Percentiles rank a stretch among this genome's conserved stretches.
phyloP scores from a whole-genome alignment of 2,888 invertebrate species.

The Pterostichus niger region DNA sequence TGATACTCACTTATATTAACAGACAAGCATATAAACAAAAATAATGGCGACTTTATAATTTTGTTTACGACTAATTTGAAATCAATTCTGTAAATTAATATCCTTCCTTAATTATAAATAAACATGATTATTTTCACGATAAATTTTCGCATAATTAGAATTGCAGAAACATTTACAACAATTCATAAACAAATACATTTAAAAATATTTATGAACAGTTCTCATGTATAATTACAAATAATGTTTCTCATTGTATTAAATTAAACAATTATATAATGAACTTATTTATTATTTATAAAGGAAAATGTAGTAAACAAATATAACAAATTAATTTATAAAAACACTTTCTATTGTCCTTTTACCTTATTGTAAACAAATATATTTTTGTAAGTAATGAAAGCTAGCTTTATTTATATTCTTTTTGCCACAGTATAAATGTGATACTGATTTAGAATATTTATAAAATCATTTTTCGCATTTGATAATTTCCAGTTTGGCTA shows the following conservation, averaged over 20 bases:
- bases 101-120: background rate
- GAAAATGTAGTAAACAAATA: no score
- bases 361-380: background rate
- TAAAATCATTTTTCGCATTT: no score
- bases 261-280: no score
- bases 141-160: background rate
- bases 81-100: background rate
- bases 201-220: constrained; percentile 3
- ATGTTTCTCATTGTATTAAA: no score
- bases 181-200: background rate
- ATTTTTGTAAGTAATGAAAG: background rate
- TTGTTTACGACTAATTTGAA: background rate
- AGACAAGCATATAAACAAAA: background rate
- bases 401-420: background rate
- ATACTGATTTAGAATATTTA: no score
- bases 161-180: constrained; percentile 5
- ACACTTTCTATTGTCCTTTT: background rate
- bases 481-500: no score
- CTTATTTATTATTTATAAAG: no score
- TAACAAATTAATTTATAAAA: no score
- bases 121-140: background rate
- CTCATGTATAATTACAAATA: no score
- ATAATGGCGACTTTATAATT: background rate
- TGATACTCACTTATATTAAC: background rate
- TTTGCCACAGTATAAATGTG: background rate